Conservation (phyloP, 2,113 vertebrate genomes). For the Gasterosteus nipponicus region DNA sequence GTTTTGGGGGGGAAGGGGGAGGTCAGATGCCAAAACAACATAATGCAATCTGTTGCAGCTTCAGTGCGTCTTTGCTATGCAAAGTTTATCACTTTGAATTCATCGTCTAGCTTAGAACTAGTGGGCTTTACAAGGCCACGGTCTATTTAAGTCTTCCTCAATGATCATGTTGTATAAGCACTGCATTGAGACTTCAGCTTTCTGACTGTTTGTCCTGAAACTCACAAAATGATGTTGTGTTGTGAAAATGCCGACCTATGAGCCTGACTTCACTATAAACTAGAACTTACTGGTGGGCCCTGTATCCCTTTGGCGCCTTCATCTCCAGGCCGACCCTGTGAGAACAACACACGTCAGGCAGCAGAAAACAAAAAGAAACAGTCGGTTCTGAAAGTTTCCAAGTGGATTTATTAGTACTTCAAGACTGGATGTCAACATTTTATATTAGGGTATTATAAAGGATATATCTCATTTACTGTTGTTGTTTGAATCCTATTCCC, state of each 20-base stretch:
- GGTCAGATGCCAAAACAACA: background rate
- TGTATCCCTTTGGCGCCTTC: conserved; percentile 83
- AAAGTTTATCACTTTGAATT: background rate
- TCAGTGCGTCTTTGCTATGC: background rate
- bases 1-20: background rate
- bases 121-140: background rate
- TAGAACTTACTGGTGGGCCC: conserved; percentile 82
- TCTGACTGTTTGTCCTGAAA: background rate
- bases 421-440: background rate
- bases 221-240: background rate
- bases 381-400: background rate
- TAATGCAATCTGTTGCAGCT: background rate
- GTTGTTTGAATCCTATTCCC: background rate
- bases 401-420: background rate
- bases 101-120: background rate
- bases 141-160: background rate
- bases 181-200: background rate
- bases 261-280: background rate
- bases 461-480: background rate
- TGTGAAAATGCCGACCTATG: background rate
- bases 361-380: background rate
- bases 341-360: conserved; percentile 9
- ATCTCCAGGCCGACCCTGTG: conserved; percentile 85
- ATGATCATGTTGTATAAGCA: background rate
- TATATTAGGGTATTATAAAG: background rate